These are phyloP conservation scores for Pteruthius melanotis DNA, from an alignment of 2,113 vertebrate genomes.

Conservation along the genomic window DNA sequence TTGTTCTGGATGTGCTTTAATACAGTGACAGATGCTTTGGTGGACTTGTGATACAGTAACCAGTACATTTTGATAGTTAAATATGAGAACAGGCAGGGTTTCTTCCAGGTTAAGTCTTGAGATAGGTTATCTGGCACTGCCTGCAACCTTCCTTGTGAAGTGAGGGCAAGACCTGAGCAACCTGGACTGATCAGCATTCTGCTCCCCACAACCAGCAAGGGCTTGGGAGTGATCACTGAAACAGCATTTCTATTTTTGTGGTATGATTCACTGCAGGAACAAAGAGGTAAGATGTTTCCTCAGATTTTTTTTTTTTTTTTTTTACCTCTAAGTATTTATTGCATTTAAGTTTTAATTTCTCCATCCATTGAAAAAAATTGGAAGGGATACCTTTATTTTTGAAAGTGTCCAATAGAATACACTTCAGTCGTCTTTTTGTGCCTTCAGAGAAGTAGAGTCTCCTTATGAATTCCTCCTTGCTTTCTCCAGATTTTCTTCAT, in stretches of 20 bases:
- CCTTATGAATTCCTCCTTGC: not conserved
- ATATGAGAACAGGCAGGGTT: not conserved
- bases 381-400: not conserved
- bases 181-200: not conserved
- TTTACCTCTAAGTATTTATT: not conserved
- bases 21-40: not conserved
- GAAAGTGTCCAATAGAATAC: not conserved
- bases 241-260: not conserved
- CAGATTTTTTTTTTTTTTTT: not conserved
- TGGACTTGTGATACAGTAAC: not conserved
- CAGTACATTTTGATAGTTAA: not conserved
- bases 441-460: not conserved
- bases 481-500: not conserved
- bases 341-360: not conserved
- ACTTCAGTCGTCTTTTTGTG: not conserved
- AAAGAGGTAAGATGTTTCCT: not conserved
- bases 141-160: not conserved
- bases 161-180: not conserved
- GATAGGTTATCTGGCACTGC: not conserved
- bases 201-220: not conserved
- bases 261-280: not conserved
- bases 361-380: fast-evolving
- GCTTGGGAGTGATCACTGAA: not conserved
- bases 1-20: not conserved
- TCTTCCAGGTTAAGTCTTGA: not conserved